A percentile compares a stretch with the other conserved stretches of the same genome.
Evolutionary conservation across 1,140 invertebrate species (phyloP).

Genomic region (Leptonema lineaticorne): DNA sequence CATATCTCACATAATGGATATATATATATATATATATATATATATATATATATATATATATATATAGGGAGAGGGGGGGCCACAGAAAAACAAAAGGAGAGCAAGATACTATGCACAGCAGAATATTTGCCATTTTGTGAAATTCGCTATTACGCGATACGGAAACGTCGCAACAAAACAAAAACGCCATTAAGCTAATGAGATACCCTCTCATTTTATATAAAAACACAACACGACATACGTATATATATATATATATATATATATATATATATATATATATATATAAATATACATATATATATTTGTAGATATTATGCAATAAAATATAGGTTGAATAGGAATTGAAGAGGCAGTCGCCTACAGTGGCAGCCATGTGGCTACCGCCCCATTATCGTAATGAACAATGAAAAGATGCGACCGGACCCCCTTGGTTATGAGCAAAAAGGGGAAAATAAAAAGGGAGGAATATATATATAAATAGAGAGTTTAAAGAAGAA

Average conservation of each 20-base stretch:
- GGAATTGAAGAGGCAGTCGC: slow-evolving; percentile 7
- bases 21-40: not conserved
- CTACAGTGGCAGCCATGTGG: slow-evolving; percentile 11
- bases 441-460: too few species aligned
- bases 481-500: slow-evolving; percentile 22
- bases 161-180: not conserved
- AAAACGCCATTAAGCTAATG: slow-evolving; percentile 19
- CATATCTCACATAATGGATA: too few species aligned
- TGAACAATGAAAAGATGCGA: slow-evolving; percentile 20
- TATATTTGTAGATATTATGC: too few species aligned
- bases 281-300: too few species aligned
- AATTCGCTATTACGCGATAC: not conserved
- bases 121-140: too few species aligned
- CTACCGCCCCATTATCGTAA: slow-evolving; percentile 17
- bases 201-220: slow-evolving; percentile 2
- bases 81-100: too few species aligned
- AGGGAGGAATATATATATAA: too few species aligned
- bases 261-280: too few species aligned
- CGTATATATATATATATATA: not conserved
- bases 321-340: not conserved
- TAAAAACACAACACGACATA: not conserved
- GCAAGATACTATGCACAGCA: too few species aligned
- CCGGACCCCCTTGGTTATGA: slow-evolving; percentile 3
- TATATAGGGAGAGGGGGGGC: not conserved
- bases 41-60: not conserved